phyloP scores from a whole-genome alignment of 2,797 vertebrate species.

The Diceros bicornis region DNA sequence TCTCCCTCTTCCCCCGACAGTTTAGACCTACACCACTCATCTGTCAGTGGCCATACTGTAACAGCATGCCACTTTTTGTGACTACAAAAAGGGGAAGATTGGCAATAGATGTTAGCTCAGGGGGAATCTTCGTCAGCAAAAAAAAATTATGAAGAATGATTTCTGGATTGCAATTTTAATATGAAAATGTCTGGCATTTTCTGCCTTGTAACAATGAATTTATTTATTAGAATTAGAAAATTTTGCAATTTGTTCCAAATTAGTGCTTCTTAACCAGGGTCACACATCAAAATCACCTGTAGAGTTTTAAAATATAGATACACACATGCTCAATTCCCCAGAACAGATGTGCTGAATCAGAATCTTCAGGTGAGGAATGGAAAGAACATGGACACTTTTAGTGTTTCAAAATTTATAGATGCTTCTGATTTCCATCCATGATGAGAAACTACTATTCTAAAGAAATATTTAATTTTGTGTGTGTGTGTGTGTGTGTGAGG shows the following conservation, averaged over 20 bases:
- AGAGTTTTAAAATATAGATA: neutral
- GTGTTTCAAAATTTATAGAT: neutral
- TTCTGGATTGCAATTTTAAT: constrained; percentile 43
- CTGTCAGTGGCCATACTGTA: no score
- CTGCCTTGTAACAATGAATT: neutral
- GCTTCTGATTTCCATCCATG: neutral
- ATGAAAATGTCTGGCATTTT: neutral
- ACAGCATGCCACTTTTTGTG: no score
- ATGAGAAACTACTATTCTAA: neutral
- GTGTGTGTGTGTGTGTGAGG: no score
- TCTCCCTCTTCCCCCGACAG: no score
- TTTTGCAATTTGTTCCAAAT: neutral
- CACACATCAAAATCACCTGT: neutral
- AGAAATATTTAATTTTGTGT: neutral
- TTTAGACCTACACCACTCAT: no score
- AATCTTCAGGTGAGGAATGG: neutral
- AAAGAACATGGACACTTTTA: neutral
- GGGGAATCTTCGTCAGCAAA: no score
- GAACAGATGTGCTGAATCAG: neutral
- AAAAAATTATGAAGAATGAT: no score
- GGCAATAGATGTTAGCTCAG: no score
- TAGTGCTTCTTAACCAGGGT: neutral
- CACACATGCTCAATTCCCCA: neutral
- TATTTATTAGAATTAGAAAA: constrained; percentile 16
- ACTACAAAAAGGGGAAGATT: no score